Evolutionary conservation across 2,797 vertebrate species (phyloP), one percentile per base, ranked within the genome.

Genomic region (Luscinia megarhynchos): DNA sequence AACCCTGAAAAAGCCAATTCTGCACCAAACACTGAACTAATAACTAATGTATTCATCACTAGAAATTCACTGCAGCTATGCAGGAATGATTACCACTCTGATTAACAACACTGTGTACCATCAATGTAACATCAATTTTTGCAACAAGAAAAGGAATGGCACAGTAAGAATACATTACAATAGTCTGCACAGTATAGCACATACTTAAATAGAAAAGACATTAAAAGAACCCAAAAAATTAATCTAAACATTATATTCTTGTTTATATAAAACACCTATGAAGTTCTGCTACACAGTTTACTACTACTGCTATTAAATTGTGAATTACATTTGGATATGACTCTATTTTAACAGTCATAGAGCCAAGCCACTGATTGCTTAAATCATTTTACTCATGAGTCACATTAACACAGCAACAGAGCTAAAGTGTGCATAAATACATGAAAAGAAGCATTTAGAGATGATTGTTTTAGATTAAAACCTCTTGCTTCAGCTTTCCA

Each of bases 341-440:
- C 57, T 62, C 54, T 74, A 76, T 41, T 89, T 94, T 57, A 91
- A 50, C 36, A 84, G 43, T 48, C 81, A 72, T 11, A 50, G 85
- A 92, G 36, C 27, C 74, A 89, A 94, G n/a, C 20, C 83, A 68
- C 30, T 50, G 61, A 82, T 94, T 38, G 66, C 51, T 90, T 67
- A 57, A 77, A 92, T 66, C 27, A 46, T 78, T 87, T 82, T 77
- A 80, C 62, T 88, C 76, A 50, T 72, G 59, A 83, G n/a, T 84
- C 40, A 36, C 14, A 59, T 69, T 46, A 83, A 90, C 62, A 82
- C 29, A 78, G 76, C 55, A 86, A 79, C 15, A 17, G 70, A 57
- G 88, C 55, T 90, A 62, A 95, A 95, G 29, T 17, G 16, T 38
- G 21, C 62, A 63, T 62, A 89, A 93, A 92, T 53, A 89, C 10